A percentile compares a stretch with the other conserved stretches of the same genome.
phyloP scores from a whole-genome alignment of 1,140 invertebrate species.

The Zaprionus camerounensis region DNA sequence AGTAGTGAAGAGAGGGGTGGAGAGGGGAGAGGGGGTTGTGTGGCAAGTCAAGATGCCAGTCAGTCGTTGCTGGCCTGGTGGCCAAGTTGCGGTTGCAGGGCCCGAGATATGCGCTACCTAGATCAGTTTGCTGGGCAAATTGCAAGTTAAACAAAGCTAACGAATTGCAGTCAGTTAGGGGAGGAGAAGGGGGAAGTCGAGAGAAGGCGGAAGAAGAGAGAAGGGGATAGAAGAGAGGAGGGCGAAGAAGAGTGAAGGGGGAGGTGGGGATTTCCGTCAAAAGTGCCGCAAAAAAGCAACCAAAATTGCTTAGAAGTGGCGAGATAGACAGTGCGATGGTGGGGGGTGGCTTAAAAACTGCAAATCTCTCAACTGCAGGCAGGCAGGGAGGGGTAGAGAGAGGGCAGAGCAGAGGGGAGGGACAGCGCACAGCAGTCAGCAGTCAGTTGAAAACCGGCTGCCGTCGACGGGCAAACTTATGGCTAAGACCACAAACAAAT shows the following conservation, averaged over 20 bases:
- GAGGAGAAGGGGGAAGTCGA: neutral
- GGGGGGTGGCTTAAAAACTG: constrained; percentile 61
- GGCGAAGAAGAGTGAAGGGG: neutral
- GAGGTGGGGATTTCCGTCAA: constrained; percentile 72
- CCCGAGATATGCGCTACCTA: constrained; percentile 54
- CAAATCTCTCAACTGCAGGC: constrained; percentile 50
- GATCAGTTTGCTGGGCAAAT: constrained; percentile 77
- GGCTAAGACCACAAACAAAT: constrained; percentile 82
- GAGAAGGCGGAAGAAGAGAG: constrained; percentile 26
- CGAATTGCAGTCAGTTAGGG: constrained; percentile 55
- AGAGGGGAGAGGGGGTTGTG: neutral
- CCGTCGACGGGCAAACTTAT: constrained; percentile 80
- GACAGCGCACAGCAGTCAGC: constrained; percentile 36
- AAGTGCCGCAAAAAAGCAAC: constrained; percentile 61
- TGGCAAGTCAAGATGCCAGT: constrained; percentile 66
- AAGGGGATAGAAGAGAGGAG: too few relatives aligned
- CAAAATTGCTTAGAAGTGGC: constrained; percentile 57
- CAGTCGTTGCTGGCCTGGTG: constrained; percentile 33
- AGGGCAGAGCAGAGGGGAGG: constrained; percentile 14
- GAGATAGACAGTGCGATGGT: neutral
- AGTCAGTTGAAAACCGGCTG: constrained; percentile 38
- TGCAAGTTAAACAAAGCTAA: constrained; percentile 82
- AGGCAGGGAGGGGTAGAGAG: constrained; percentile 23
- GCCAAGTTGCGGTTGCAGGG: constrained; percentile 60
- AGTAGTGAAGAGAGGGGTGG: neutral